phyloP scores from a whole-genome alignment of 1,140 invertebrate species.

The Lepidurus arcticus region DNA sequence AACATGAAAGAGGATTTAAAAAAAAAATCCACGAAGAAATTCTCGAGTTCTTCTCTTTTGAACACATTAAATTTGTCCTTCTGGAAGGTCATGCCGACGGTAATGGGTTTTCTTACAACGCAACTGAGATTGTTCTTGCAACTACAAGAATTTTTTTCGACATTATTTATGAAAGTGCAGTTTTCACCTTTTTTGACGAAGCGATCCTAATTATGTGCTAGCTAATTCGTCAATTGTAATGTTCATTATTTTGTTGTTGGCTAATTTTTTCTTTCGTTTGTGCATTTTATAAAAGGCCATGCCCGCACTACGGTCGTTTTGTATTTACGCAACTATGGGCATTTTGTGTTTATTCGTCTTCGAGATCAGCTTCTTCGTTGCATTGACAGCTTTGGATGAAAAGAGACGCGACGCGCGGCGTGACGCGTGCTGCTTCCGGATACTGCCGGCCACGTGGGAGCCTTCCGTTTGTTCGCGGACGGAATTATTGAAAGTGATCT shows the following conservation, averaged over 20 bases:
- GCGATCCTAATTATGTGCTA: too few species aligned
- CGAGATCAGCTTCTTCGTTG: conserved; percentile 54
- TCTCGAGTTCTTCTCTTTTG: too few species aligned
- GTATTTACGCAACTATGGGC: conserved; percentile 49
- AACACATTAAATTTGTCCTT: too few species aligned
- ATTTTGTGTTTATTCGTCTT: conserved; percentile 51
- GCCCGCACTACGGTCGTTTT: conserved; percentile 51
- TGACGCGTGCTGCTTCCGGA: conserved; percentile 49
- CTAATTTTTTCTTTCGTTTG: too few species aligned
- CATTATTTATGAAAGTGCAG: too few species aligned
- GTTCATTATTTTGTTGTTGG: not conserved
- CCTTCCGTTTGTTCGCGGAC: conserved; percentile 49
- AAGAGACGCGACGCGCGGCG: conserved; percentile 45
- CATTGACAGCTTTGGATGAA: conserved; percentile 53
- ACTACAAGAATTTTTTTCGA: too few species aligned
- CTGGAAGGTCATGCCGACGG: too few species aligned
- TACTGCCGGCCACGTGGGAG: conserved; percentile 44
- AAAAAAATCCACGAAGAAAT: too few species aligned
- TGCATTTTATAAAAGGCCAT: conserved; percentile 43
- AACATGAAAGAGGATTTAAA: too few species aligned
- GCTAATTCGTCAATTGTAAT: not conserved
- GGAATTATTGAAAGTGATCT: conserved; percentile 48
- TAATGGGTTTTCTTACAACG: too few species aligned
- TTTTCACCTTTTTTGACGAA: too few species aligned
- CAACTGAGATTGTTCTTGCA: too few species aligned